These are phyloP conservation scores for Octodonta nipae DNA, from an alignment of 2,888 invertebrate genomes.

Conservation along the genomic window DNA sequence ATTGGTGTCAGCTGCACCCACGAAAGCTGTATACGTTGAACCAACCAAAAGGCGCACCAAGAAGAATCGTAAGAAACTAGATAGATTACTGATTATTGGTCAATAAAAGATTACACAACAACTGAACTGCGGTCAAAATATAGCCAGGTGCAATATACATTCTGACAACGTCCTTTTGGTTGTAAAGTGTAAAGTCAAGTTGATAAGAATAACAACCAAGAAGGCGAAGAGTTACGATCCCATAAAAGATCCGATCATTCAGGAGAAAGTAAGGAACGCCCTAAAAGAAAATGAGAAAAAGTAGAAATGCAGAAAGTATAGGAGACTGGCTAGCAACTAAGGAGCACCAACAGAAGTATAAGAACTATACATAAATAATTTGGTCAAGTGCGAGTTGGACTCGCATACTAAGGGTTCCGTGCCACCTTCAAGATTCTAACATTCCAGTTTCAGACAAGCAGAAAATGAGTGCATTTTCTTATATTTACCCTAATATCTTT, in stretches of 20 bases:
- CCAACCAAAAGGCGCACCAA: not conserved
- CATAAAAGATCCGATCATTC: not conserved
- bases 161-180: not conserved
- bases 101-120: not conserved
- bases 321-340: not conserved
- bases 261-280: not conserved
- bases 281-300: not conserved
- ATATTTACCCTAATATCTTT: no score
- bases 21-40: not conserved
- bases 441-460: no score
- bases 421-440: no score
- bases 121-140: not conserved
- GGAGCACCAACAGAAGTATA: not conserved
- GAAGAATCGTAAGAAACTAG: not conserved
- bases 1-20: not conserved
- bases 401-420: no score
- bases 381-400: no score
- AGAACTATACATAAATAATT: no score
- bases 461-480: no score
- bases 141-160: not conserved
- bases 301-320: not conserved
- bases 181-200: not conserved
- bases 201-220: not conserved
- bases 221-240: not conserved
- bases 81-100: not conserved